A percentile compares a stretch with the other conserved stretches of the same genome.
Evolutionary conservation across 2,888 invertebrate species (phyloP).

Genomic region (Amorpha juglandis): DNA sequence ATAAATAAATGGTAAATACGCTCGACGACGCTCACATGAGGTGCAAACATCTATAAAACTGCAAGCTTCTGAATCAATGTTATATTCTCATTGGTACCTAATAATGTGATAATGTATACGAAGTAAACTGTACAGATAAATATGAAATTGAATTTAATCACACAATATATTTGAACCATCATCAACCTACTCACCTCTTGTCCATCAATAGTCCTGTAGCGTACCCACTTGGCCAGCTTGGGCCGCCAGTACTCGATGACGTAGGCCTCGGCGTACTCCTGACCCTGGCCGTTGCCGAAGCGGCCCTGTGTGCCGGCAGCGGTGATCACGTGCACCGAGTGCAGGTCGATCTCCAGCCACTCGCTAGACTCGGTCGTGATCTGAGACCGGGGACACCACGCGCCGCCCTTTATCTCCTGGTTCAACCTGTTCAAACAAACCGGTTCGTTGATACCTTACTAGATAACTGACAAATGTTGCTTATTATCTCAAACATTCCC

Average conservation of each 20-base stretch:
- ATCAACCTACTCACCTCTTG: conserved; percentile 87
- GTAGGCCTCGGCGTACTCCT: conserved; percentile 93
- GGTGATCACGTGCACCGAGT: conserved; percentile 91
- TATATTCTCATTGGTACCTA: no score
- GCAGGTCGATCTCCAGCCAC: conserved; percentile 92
- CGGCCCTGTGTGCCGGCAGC: conserved; percentile 93
- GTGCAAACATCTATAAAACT: not conserved
- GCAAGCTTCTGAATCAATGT: no score
- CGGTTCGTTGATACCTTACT: not conserved
- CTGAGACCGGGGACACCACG: conserved; percentile 95
- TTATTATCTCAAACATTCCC: not conserved
- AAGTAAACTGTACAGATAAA: not conserved
- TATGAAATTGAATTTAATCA: not conserved
- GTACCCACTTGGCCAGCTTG: conserved; percentile 91
- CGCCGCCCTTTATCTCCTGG: conserved; percentile 92
- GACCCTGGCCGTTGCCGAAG: conserved; percentile 95
- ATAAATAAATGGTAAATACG: not conserved
- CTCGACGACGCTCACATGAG: not conserved
- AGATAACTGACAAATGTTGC: not conserved
- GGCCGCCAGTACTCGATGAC: conserved; percentile 93
- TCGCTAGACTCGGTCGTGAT: conserved; percentile 90
- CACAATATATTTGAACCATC: not conserved
- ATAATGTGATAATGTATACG: no score
- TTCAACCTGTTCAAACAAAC: conserved; percentile 85
- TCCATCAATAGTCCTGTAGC: conserved; percentile 89